These are phyloP conservation scores for Sebastes steindachneri DNA, from an alignment of 2,797 vertebrate genomes.

Conservation along the genomic window DNA sequence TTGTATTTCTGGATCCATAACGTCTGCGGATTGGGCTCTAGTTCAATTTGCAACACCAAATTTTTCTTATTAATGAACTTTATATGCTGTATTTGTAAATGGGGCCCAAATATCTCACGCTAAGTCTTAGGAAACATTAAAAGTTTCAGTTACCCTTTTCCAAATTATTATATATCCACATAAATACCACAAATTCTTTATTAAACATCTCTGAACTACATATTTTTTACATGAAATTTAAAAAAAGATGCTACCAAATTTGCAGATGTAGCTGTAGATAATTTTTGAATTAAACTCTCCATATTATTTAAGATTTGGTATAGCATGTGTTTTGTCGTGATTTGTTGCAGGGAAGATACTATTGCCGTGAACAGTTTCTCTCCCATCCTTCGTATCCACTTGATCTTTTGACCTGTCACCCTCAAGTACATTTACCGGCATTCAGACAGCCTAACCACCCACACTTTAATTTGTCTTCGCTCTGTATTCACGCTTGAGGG, in stretches of 20 bases:
- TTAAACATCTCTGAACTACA: not conserved
- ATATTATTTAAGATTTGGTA: not conserved
- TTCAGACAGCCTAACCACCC: conserved; percentile 72
- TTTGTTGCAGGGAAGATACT: not conserved
- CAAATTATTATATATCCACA: not conserved
- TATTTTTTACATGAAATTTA: not conserved
- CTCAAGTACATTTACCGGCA: conserved; percentile 46
- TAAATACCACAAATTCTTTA: not conserved
- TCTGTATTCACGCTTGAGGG: conserved; percentile 57
- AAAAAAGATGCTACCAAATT: not conserved
- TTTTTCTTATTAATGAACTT: not conserved
- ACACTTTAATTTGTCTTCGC: conserved; percentile 62
- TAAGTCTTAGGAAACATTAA: not conserved
- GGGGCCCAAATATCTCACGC: not conserved
- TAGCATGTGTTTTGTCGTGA: not conserved
- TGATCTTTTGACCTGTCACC: conserved; percentile 54
- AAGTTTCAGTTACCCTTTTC: not conserved
- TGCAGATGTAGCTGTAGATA: not conserved
- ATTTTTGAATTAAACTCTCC: not conserved
- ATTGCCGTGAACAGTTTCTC: not conserved
- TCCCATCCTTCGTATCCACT: conserved; percentile 22
- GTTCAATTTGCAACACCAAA: not conserved
- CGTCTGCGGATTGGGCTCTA: not conserved
- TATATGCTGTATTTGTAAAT: conserved; percentile 1
- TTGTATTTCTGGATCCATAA: conserved; percentile 27